Conservation (phyloP, 30 jellyfish, hydroid and myxozoan genomes). For the Morbakka virulenta region DNA sequence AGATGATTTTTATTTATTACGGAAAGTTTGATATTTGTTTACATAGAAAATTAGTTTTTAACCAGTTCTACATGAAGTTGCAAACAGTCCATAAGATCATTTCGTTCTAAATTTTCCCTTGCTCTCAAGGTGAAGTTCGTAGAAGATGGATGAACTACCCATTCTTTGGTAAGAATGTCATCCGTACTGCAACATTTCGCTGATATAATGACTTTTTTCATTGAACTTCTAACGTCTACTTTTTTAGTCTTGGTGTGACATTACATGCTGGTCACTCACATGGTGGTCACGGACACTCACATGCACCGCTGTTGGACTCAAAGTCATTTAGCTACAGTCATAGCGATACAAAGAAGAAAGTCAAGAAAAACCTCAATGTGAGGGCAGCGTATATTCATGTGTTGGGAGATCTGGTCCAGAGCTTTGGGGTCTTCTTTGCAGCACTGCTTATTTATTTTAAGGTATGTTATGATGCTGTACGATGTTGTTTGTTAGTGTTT, state of each 20-base stretch:
- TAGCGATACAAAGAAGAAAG: slow-evolving; percentile 20
- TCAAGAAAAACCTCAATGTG: slow-evolving; percentile 77
- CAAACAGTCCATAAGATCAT: too few relatives aligned
- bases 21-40: too few relatives aligned
- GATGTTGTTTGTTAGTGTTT: background rate
- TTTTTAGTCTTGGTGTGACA: slow-evolving; percentile 67
- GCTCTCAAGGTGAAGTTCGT: too few relatives aligned
- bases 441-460: slow-evolving; percentile 78
- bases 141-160: too few relatives aligned
- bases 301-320: slow-evolving; percentile 50
- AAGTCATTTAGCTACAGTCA: slow-evolving; percentile 4
- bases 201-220: background rate
- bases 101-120: too few relatives aligned
- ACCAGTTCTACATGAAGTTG: too few relatives aligned
- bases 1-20: too few relatives aligned
- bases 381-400: slow-evolving; percentile 97
- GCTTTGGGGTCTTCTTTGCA: slow-evolving; percentile 90
- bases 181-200: too few relatives aligned
- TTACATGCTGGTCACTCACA: slow-evolving; percentile 88
- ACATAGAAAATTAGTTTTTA: too few relatives aligned
- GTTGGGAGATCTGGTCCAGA: slow-evolving; percentile 89
- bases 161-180: too few relatives aligned
- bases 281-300: slow-evolving; percentile 54
- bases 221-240: background rate
- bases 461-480: slow-evolving; percentile 33